Conservation (phyloP, 2,888 invertebrate genomes). For the Erebia epiphron region DNA sequence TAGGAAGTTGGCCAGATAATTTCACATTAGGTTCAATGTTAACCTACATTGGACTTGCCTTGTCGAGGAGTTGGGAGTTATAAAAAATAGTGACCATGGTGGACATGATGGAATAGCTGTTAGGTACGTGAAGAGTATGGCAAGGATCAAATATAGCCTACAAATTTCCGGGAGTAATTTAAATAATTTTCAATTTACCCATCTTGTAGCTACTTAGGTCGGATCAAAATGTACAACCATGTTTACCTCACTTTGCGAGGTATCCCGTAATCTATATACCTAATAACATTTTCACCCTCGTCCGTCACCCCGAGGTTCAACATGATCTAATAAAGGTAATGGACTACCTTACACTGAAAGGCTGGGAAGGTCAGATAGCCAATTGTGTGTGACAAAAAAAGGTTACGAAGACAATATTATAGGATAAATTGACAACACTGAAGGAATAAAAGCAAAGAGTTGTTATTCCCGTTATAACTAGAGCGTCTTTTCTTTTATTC, state of each 20-base stretch:
- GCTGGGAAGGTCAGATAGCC: slow-evolving; percentile 9
- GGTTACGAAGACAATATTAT: not conserved
- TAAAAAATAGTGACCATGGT: too few relatives aligned
- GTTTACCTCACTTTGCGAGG: not conserved
- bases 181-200: too few relatives aligned
- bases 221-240: not conserved
- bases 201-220: not conserved
- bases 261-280: not conserved
- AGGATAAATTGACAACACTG: not conserved
- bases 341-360: not conserved
- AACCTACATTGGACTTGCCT: too few relatives aligned
- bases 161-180: too few relatives aligned
- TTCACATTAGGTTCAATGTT: too few relatives aligned
- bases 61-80: too few relatives aligned
- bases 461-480: too few relatives aligned
- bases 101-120: too few relatives aligned
- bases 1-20: too few relatives aligned
- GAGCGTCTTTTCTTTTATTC: too few relatives aligned
- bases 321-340: slow-evolving; percentile 12
- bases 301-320: slow-evolving; percentile 2
- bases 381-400: slow-evolving; percentile 10
- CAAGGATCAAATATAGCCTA: too few relatives aligned
- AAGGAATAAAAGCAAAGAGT: not conserved
- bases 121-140: too few relatives aligned
- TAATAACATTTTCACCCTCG: slow-evolving; percentile 10